A percentile compares a stretch with the other conserved stretches of the same genome.
phyloP scores from a whole-genome alignment of 2,113 vertebrate species.

The Perccottus glenii region DNA sequence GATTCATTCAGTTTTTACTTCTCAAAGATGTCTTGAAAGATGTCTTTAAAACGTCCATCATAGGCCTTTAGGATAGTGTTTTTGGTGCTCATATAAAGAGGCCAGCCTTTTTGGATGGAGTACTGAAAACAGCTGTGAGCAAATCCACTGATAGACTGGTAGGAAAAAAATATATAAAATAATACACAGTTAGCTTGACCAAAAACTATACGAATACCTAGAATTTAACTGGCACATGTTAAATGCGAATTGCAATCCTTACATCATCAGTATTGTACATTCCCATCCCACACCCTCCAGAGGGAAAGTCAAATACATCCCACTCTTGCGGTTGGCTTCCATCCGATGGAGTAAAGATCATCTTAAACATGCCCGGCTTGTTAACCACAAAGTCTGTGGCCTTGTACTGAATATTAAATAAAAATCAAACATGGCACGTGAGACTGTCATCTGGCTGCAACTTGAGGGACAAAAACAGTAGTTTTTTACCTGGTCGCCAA shows the following conservation, averaged over 20 bases:
- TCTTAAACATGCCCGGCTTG: conserved; percentile 87
- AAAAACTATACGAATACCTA: no score
- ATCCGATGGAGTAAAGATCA: conserved; percentile 86
- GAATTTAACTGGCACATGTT: no score
- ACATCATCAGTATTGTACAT: conserved; percentile 99
- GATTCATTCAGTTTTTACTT: conserved; percentile 72
- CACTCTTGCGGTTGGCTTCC: conserved; percentile 85
- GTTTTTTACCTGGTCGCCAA: conserved; percentile 89
- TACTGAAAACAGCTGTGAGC: conserved; percentile 99
- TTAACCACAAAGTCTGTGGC: conserved; percentile 90
- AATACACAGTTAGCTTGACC: no score
- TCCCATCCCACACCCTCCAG: conserved; percentile 93
- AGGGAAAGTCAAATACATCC: conserved; percentile 90
- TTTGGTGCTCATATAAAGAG: conserved; percentile 93
- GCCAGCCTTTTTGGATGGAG: conserved; percentile 91
- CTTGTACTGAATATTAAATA: conserved; percentile 84
- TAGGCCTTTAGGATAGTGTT: conserved; percentile 96
- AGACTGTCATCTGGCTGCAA: not conserved
- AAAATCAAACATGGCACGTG: not conserved
- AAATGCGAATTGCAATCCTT: not conserved
- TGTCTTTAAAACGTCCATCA: conserved; percentile 94
- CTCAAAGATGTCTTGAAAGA: conserved; percentile 93
- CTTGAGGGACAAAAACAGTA: not conserved
- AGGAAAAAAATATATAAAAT: not conserved
- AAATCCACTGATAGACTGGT: conserved; percentile 92